Base-by-base conservation (phyloP, 2,797 vertebrate genomes). In the Acomys russatus region DNA sequence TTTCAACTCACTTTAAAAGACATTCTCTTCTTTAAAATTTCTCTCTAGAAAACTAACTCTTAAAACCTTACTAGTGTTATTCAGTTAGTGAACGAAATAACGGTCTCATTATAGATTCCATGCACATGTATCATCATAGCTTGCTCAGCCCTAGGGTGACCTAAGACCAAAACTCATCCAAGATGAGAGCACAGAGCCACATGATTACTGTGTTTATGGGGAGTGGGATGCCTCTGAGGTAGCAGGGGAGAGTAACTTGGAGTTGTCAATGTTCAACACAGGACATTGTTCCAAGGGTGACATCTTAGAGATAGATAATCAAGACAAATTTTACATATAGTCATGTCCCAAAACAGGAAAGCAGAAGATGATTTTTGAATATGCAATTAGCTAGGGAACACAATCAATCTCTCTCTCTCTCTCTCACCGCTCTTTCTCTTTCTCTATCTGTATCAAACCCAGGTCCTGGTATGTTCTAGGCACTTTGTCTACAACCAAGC, bases 311-410 rank as follows among this genome's bases (percentile, higher is more conserved):
- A 59, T 49, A 59, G 12, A 59, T 49, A 84, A 88, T 17, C 0
- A 11, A 30, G 90, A 78, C 59, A 78, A 28, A 76, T 91, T 79
- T 92, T 28, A 74, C 54, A 49, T 79, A 14, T 3, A 88, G 30
- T 88, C 14, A 33, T 54, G 11, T 73, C 38, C 56, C 54, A 9
- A 87, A 94, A 77, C 44, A 59, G 54, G 92, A 96, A 87, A 78
- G 22, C 22, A 51, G 30, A 82, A 61, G 68, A 63, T 91, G 44
- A 23, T 44, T 38, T 59, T 87, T 59, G 51, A 28, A 11, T 4
- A 30, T 38, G 23, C n/a, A 71, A 18, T 88, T 35, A 73, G 2
- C 51, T 59, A 88, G 23, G n/a, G n/a, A 59, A 38, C 35, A 88
- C 51, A 86, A 23, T 68, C 82, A 51, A 11, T 54, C 17, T 35